These are phyloP conservation scores for Otolemur garnettii DNA, from an alignment of 2,113 vertebrate genomes.

Conservation along the genomic window DNA sequence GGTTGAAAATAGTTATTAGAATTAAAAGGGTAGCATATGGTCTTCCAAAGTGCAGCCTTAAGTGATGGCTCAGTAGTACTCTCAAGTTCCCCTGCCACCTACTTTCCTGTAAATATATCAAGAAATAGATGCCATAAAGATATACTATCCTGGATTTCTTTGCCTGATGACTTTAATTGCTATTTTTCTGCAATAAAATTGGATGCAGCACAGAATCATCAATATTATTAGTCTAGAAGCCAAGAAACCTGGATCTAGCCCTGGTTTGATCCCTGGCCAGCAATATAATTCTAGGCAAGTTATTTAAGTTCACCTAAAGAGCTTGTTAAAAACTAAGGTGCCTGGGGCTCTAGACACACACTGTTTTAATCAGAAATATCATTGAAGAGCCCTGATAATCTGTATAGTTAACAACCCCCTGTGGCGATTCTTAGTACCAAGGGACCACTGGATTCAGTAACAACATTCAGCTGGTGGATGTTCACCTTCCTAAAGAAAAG, in stretches of 20 bases:
- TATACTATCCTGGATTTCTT: not conserved
- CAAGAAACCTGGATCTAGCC: not conserved
- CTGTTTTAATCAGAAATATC: not conserved
- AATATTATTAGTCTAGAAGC: not conserved
- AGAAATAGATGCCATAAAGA: not conserved
- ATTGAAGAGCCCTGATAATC: not conserved
- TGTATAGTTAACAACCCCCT: not conserved
- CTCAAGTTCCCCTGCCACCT: not conserved
- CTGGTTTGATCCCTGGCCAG: not conserved
- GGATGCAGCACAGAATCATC: not conserved
- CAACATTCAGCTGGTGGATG: not conserved
- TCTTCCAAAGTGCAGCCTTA: conserved; percentile 7
- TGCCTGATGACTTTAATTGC: not conserved
- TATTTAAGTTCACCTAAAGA: not conserved
- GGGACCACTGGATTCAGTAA: not conserved
- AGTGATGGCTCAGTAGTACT: not conserved
- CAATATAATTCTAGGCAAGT: not conserved
- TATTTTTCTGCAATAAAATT: not conserved
- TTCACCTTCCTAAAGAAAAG: not conserved
- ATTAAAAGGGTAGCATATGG: not conserved
- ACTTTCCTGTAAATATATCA: not conserved
- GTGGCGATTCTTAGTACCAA: not conserved
- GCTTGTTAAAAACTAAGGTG: not conserved
- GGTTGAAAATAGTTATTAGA: conserved; percentile 31
- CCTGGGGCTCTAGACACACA: not conserved